Percentiles rank a stretch among this genome's conserved stretches.
Evolutionary conservation across 2,797 vertebrate genomes (phyloP).

Genomic region (Microctenopoma lineatum): DNA sequence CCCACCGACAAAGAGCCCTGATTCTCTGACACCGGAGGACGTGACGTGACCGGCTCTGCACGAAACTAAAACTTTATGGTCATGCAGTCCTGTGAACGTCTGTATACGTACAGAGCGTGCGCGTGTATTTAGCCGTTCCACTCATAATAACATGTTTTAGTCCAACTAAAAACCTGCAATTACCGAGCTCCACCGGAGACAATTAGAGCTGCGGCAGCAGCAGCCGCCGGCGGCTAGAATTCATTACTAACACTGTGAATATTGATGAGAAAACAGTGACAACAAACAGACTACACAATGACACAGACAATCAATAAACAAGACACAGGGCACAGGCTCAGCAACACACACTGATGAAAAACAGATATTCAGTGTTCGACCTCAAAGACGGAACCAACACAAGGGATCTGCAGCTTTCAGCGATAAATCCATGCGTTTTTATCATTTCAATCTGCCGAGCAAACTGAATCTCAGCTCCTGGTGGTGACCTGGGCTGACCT

Average conservation of each 20-base stretch:
- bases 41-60: too few relatives aligned
- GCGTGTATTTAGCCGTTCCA: slow-evolving; percentile 24
- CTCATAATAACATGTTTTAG: slow-evolving; percentile 68
- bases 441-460: neutral
- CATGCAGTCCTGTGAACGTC: too few relatives aligned
- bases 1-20: too few relatives aligned
- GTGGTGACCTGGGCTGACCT: neutral
- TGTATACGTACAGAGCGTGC: neutral
- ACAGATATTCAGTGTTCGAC: neutral
- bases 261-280: slow-evolving; percentile 59
- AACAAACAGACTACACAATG: slow-evolving; percentile 57
- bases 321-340: neutral
- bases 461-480: neutral
- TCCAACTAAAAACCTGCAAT: slow-evolving; percentile 65
- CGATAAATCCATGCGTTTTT: neutral
- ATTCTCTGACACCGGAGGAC: too few relatives aligned
- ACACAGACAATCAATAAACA: slow-evolving; percentile 7
- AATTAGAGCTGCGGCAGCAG: slow-evolving; percentile 55
- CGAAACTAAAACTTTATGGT: too few relatives aligned
- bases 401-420: neutral
- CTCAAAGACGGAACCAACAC: neutral
- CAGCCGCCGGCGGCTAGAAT: slow-evolving; percentile 46
- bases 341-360: neutral
- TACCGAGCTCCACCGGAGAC: slow-evolving; percentile 60
- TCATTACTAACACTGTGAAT: slow-evolving; percentile 65